Base-by-base conservation (phyloP, 2,888 invertebrate genomes). In the Spisula solida region DNA sequence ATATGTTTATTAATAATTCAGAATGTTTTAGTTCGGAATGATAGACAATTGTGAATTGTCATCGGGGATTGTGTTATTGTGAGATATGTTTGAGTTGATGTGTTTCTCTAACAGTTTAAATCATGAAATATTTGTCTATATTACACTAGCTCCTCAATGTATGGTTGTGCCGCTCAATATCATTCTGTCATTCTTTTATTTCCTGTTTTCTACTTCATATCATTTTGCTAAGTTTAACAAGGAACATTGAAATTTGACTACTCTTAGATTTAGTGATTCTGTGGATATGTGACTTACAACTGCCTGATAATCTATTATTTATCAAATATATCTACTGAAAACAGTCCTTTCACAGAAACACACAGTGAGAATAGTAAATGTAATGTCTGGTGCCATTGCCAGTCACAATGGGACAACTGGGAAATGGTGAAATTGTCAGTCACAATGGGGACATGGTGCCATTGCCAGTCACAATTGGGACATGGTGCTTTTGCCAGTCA, bases 1-100 rank as follows among this genome's bases (percentile, higher is more conserved):
- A 75, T 75, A 75, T 31, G 34, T 75, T 75, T 75, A 75, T 75
- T 75, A 75, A 75, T 75, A 75, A 75, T 75, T 75, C 75, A 75
- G 75, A 75, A 75, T 34, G 29, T 75, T 75, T 75, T 75, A 75
- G 75, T 75, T 75, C 34, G 14, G 14, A 5, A 34, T 75, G 75
- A 75, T 16, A 75, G 75, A 75, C 75, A 75, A 75, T 75, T 75
- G 75, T 75, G 31, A 34, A 75, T 75, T 34, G 16, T 75, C 75
- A 75, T 75, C 5, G 0, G 31, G 75, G 31, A 75, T 34, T 75
- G 31, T 34, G 31, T 75, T 75, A 14, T 18, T 10, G 75, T 75
- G 25, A 34, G 31, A 75, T 75, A 14, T 75, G 75, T 34, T 75
- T 75, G 18, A 25, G 25, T 34, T 75, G 75, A 75, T 75, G 75